Evolutionary conservation across 2,797 vertebrate species (phyloP), one percentile per base, ranked within the genome.

Genomic region (Percopsis omiscomaycus): DNA sequence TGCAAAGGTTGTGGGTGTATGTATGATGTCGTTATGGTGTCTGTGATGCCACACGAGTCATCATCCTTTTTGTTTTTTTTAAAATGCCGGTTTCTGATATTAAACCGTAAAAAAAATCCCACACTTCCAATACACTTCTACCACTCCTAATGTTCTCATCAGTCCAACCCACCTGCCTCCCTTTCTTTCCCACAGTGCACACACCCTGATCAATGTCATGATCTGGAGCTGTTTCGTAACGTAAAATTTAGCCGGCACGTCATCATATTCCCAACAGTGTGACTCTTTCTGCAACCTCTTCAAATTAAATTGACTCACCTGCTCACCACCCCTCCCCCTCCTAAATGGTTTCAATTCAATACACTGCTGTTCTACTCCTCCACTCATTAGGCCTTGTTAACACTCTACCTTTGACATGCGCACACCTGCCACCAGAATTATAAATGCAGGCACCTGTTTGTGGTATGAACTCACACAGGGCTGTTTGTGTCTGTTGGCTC

Each of bases 131-230:
- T 66, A 0, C 6, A n/a, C 28, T 59, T 46, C 28, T 48, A 63
- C 79, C 79, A 80, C 86, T 84, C 85, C 82, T 78, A 3, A 8
- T 79, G 78, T 81, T 83, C 74, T 72, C 79, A 75, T 78, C 68
- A 76, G 60, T 4, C 64, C 66, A 5, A 66, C 75, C 66, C 50
- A 63, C 54, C 64, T 74, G 58, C 14, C 74, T 75, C 49, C 54
- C 28, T 37, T 37, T 5, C 15, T 72, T 82, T 81, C 67, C 71
- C 72, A 78, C 75, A 80, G 42, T 56, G 4, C 54, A 37, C 79
- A 79, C 80, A 71, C 75, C 79, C 59, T 52, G 2, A 45, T 15
- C 42, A 9, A 46, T 55, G 58, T 8, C 15, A 6, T 51, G 15
- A 8, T 22, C 47, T 6, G 22, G 1, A 22, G 22, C 22, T 22